A percentile compares a stretch with the other conserved stretches of the same genome.
phyloP scores from a whole-genome alignment of 2,888 invertebrate species.

The Latheticus oryzae region DNA sequence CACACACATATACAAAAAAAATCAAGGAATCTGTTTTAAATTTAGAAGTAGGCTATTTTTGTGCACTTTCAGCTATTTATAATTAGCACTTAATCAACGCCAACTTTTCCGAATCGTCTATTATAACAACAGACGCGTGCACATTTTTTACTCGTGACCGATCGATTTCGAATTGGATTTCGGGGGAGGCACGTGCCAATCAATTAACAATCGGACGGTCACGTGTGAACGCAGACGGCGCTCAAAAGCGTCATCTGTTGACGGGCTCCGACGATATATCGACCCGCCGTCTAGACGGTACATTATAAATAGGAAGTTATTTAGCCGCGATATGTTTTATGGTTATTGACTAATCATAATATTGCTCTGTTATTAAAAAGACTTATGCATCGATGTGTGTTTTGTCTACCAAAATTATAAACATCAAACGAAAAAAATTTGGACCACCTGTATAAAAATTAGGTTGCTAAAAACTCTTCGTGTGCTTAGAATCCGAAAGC shows the following conservation, averaged over 20 bases:
- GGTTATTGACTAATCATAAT: conserved; percentile 58
- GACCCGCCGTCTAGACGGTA: conserved; percentile 57
- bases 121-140: conserved; percentile 20
- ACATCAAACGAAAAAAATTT: background rate
- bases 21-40: conserved; percentile 35
- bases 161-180: conserved; percentile 20
- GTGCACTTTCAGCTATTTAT: conserved; percentile 38
- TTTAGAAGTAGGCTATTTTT: conserved; percentile 30
- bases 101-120: conserved; percentile 31
- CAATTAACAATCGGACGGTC: conserved; percentile 40
- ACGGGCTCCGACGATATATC: conserved; percentile 46
- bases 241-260: conserved; percentile 48
- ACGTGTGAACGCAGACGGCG: conserved; percentile 41
- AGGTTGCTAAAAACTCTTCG: too few species aligned
- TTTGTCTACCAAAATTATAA: conserved; percentile 25
- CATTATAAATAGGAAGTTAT: conserved; percentile 61
- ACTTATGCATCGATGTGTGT: conserved; percentile 25
- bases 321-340: conserved; percentile 57
- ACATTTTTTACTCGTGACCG: conserved; percentile 15
- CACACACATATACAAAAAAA: conserved; percentile 6
- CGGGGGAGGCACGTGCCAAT: conserved; percentile 37
- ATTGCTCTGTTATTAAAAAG: conserved; percentile 35
- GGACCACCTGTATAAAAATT: background rate
- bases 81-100: conserved; percentile 40
- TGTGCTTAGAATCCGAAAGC: background rate